phyloP scores from a whole-genome alignment of 2,113 vertebrate species.

The Boulengeromyrus knoepffleri region DNA sequence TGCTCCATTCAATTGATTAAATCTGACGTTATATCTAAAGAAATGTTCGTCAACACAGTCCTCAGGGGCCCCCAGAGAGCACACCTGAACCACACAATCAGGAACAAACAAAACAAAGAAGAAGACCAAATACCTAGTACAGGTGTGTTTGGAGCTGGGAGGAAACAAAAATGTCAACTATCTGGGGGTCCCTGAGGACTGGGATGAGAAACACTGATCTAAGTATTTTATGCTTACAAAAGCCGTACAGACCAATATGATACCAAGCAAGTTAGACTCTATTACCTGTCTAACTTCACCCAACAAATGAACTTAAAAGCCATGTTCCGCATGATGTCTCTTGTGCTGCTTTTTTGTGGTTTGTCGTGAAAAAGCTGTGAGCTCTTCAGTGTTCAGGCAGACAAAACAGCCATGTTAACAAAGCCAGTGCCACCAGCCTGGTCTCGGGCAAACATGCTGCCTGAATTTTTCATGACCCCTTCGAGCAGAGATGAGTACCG shows the following conservation, averaged over 20 bases:
- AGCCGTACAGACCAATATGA: not conserved
- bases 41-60: not conserved
- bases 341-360: not conserved
- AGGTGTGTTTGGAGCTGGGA: not conserved
- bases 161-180: not conserved
- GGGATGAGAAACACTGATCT: not conserved
- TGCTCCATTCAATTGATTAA: not conserved
- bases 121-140: not conserved
- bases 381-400: not conserved
- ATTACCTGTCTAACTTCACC: not conserved
- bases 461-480: conserved; percentile 97
- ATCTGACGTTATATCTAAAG: not conserved
- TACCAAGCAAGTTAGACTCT: not conserved
- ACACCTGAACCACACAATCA: not conserved
- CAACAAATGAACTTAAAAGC: not conserved
- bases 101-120: not conserved
- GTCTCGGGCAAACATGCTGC: conserved; percentile 81
- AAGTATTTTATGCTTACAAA: not conserved
- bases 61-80: not conserved
- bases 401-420: conserved; percentile 50
- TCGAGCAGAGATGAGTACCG: conserved; percentile 67
- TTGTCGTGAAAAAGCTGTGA: not conserved
- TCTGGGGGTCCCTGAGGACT: not conserved
- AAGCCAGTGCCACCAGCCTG: conserved; percentile 92
- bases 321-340: not conserved